These are phyloP conservation scores for Phylloscopus whistleri DNA, from an alignment of 2,113 vertebrate species.

Conservation along the genomic window DNA sequence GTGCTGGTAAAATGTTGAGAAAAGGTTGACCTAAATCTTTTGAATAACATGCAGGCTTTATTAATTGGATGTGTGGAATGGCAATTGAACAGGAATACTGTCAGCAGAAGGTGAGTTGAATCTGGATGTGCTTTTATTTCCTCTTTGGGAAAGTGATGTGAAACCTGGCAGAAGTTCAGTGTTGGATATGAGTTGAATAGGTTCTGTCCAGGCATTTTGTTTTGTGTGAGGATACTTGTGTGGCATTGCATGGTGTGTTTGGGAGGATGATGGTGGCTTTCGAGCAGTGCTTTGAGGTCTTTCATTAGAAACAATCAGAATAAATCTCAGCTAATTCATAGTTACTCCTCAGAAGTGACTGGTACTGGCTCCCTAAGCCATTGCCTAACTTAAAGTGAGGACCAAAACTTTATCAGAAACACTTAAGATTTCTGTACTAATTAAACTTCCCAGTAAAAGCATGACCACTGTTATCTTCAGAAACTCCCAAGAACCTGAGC, in stretches of 20 bases:
- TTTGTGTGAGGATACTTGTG: neutral
- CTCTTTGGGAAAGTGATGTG: neutral
- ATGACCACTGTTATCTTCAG: neutral
- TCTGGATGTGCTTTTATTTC: neutral
- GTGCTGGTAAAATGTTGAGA: neutral
- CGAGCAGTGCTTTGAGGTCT: neutral
- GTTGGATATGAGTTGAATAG: neutral
- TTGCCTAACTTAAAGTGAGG: neutral
- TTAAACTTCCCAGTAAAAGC: neutral
- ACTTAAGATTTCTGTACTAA: neutral
- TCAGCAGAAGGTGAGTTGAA: neutral
- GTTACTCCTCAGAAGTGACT: neutral
- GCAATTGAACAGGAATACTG: neutral
- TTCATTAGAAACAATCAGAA: neutral
- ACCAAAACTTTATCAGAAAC: neutral
- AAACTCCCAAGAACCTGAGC: neutral
- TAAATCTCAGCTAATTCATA: neutral
- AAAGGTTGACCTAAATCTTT: neutral
- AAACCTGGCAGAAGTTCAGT: neutral
- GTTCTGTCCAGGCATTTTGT: neutral
- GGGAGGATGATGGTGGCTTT: neutral
- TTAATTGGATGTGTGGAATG: neutral
- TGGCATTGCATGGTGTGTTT: rapidly evolving
- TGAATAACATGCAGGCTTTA: neutral
- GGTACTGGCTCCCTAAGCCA: neutral